phyloP scores from a whole-genome alignment of 1,140 invertebrate species.

The Popillia japonica region DNA sequence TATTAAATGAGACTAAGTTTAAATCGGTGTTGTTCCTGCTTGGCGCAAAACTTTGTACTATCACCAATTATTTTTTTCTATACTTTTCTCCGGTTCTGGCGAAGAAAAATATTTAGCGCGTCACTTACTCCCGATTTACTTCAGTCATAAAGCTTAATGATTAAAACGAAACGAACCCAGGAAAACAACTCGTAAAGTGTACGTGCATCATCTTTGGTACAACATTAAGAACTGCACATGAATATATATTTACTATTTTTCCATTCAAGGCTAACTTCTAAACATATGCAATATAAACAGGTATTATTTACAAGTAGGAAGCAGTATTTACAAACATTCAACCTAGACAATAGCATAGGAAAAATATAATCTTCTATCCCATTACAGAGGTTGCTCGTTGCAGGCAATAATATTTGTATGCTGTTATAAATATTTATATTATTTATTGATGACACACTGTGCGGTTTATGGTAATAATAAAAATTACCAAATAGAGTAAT shows the following conservation, averaged over 20 bases:
- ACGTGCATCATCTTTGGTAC: slow-evolving; percentile 25
- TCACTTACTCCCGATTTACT: neutral
- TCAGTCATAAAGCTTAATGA: neutral
- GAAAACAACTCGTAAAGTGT: slow-evolving; percentile 3
- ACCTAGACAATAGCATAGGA: neutral
- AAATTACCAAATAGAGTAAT: neutral
- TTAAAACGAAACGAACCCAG: slow-evolving; percentile 12
- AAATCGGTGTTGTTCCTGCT: neutral
- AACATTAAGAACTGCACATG: slow-evolving; percentile 36
- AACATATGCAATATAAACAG: slow-evolving; percentile 33
- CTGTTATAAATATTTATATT: slow-evolving; percentile 16
- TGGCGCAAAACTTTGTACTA: neutral
- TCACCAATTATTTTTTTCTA: neutral
- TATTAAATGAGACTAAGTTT: neutral
- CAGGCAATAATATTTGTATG: neutral
- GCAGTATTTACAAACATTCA: slow-evolving; percentile 13
- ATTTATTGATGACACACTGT: neutral
- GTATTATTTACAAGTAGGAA: slow-evolving; percentile 23
- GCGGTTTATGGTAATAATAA: neutral
- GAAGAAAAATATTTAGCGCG: neutral
- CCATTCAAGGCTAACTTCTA: slow-evolving; percentile 44
- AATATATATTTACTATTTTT: slow-evolving; percentile 40
- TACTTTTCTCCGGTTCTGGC: neutral
- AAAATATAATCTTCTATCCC: neutral
- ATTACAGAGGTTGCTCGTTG: neutral